These are phyloP conservation scores for Epizoanthus stellaris DNA, from an alignment of 92 coral and sea anemone genomes.

Conservation along the genomic window DNA sequence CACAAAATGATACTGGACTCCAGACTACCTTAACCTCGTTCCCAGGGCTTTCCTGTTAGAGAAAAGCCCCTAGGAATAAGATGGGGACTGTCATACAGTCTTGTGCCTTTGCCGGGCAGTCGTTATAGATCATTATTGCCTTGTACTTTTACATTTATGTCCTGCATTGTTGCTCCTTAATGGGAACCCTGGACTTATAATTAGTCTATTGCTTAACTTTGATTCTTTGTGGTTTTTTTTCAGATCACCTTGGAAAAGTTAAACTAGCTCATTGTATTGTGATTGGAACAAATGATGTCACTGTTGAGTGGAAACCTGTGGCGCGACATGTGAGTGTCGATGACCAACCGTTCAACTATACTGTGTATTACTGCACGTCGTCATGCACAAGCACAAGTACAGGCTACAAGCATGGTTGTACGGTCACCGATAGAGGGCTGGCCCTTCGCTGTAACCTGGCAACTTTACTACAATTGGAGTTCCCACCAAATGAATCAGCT, in stretches of 20 bases:
- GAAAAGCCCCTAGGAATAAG: no score
- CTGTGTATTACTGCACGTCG: slow-evolving; percentile 21
- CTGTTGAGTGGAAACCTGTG: slow-evolving; percentile 35
- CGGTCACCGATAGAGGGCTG: slow-evolving; percentile 6
- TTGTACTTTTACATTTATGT: no score
- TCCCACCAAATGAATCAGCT: neutral
- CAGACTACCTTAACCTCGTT: no score
- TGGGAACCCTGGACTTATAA: no score
- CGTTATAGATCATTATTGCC: no score
- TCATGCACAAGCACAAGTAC: neutral
- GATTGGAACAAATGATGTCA: slow-evolving; percentile 33
- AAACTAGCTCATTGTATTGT: slow-evolving; percentile 4
- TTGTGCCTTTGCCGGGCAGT: no score
- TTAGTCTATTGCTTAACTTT: neutral
- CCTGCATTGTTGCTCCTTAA: no score
- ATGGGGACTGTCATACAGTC: no score
- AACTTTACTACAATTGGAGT: slow-evolving; percentile 10
- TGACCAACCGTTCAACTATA: slow-evolving; percentile 18
- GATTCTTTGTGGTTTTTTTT: neutral
- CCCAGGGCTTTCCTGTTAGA: no score
- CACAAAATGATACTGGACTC: no score
- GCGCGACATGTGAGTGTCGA: neutral
- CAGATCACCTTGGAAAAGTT: slow-evolving; percentile 18
- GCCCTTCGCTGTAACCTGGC: slow-evolving; percentile 30
- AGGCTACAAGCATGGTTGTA: slow-evolving; percentile 13